Evolutionary conservation across 2,797 vertebrate species (phyloP).

Genomic region (Orestias chungarensis): DNA sequence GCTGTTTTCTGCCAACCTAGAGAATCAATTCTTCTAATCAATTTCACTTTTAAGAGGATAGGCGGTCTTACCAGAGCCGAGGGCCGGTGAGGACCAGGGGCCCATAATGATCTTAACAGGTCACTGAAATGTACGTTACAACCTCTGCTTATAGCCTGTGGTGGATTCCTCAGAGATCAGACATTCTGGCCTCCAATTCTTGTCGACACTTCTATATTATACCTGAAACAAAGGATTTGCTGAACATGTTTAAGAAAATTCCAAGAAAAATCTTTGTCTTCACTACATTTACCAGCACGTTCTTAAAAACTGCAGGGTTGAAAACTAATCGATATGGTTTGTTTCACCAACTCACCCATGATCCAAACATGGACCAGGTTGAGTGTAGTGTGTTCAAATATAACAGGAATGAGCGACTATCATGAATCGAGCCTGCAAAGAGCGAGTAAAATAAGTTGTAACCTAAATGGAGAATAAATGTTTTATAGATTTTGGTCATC

Average conservation of each 20-base stretch:
- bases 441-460: not conserved
- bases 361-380: not conserved
- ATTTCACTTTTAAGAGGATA: slow-evolving; percentile 84
- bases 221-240: slow-evolving; percentile 46
- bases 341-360: not conserved
- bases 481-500: not conserved
- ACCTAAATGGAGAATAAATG: not conserved
- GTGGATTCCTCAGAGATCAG: slow-evolving; percentile 62
- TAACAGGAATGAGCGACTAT: not conserved
- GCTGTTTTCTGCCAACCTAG: slow-evolving; percentile 74
- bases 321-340: not conserved
- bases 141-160: slow-evolving; percentile 59
- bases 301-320: not conserved
- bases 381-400: not conserved
- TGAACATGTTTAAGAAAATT: slow-evolving; percentile 40
- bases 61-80: slow-evolving; percentile 76
- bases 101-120: slow-evolving; percentile 81
- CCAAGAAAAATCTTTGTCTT: slow-evolving; percentile 50
- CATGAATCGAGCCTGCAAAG: no score
- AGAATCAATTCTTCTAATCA: slow-evolving; percentile 84
- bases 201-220: slow-evolving; percentile 7
- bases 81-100: slow-evolving; percentile 65
- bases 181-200: slow-evolving; percentile 26
- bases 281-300: slow-evolving; percentile 26
- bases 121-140: slow-evolving; percentile 79